Evolutionary conservation across 2,113 vertebrate species (phyloP).

Genomic region (Psephotus haematonotus): DNA sequence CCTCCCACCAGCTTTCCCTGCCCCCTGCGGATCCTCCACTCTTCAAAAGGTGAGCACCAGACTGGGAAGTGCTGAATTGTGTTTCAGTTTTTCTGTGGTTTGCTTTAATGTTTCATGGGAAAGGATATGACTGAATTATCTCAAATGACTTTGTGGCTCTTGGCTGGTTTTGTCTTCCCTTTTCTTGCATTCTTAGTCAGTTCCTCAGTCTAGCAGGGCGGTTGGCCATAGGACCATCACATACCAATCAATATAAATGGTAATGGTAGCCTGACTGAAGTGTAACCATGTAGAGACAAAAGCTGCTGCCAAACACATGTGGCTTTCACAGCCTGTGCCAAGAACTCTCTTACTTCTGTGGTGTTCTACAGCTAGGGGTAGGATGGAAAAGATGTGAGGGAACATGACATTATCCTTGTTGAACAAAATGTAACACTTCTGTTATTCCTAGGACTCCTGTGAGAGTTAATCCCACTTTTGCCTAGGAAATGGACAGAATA

Average conservation of each 20-base stretch:
- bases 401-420: background rate
- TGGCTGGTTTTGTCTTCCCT: background rate
- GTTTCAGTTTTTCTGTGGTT: background rate
- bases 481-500: slow-evolving; percentile 37
- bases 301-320: slow-evolving; percentile 5
- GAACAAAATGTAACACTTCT: background rate
- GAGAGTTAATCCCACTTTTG: slow-evolving; percentile 25
- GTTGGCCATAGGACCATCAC: background rate
- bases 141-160: background rate
- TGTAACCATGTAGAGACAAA: background rate
- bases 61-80: background rate
- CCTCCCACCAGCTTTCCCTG: background rate
- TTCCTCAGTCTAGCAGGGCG: background rate
- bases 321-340: background rate
- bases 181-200: background rate
- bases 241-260: background rate
- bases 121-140: background rate
- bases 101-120: background rate
- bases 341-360: background rate
- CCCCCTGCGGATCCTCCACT: fast-evolving
- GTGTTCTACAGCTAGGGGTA: background rate
- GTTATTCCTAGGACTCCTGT: background rate
- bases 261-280: background rate
- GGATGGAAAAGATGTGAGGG: slow-evolving; percentile 11
- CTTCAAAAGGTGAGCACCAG: background rate